Evolutionary conservation across 2,888 invertebrate species (phyloP).

Genomic region (Ganaspis brasiliensis): DNA sequence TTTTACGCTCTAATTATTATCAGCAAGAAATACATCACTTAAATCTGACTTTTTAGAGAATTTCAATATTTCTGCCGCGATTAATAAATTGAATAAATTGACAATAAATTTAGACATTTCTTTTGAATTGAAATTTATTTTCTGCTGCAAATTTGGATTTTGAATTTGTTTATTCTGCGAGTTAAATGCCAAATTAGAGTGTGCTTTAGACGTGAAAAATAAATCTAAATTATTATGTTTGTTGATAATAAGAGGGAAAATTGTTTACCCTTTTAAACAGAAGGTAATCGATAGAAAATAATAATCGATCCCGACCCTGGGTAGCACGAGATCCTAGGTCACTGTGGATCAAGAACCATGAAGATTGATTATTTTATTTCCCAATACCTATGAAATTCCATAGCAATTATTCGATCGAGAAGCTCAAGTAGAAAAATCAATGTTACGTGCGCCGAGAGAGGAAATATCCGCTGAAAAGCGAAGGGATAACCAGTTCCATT

Average conservation of each 20-base stretch:
- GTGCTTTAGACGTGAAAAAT: no score
- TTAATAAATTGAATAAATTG: no score
- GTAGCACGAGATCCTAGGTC: slow-evolving; percentile 52
- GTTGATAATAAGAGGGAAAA: neutral
- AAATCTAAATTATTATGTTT: slow-evolving; percentile 2
- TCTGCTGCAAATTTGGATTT: no score
- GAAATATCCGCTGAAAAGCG: neutral
- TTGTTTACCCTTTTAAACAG: neutral
- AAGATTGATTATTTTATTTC: slow-evolving; percentile 55
- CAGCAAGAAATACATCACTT: neutral
- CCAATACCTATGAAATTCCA: slow-evolving; percentile 27
- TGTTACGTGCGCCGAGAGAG: neutral
- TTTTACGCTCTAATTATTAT: slow-evolving; percentile 27
- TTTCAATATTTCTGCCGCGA: no score
- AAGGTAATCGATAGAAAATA: neutral
- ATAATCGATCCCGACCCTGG: slow-evolving; percentile 54
- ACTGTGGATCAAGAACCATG: slow-evolving; percentile 63
- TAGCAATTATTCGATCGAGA: neutral
- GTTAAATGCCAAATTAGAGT: no score
- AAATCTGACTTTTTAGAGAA: no score
- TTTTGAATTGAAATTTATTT: no score
- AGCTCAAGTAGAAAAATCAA: slow-evolving; percentile 30
- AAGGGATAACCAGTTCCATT: slow-evolving; percentile 35
- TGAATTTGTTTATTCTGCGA: no score
- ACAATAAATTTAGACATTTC: no score